Evolutionary conservation across 2,888 invertebrate species (phyloP).

Genomic region (Rhingia rostrata): DNA sequence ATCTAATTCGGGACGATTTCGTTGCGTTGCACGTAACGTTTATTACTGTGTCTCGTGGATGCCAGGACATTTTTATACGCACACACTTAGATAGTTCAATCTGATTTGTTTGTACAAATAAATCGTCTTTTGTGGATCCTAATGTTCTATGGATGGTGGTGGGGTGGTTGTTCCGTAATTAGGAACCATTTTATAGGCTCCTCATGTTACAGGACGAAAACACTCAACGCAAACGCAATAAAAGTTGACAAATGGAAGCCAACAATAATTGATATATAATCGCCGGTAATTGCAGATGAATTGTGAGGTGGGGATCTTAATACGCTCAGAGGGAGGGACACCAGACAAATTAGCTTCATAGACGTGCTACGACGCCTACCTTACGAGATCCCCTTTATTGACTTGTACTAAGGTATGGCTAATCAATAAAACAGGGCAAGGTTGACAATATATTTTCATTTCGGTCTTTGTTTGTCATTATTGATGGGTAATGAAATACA

Average conservation of each 20-base stretch:
- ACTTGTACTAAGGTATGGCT: conserved; percentile 10
- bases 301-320: neutral
- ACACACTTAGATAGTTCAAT: neutral
- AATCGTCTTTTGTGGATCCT: conserved; percentile 1
- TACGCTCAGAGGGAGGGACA: neutral
- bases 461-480: neutral
- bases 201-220: neutral
- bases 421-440: conserved; percentile 51
- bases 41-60: conserved; percentile 19
- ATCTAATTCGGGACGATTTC: conserved; percentile 60
- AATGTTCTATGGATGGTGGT: neutral
- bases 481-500: conserved; percentile 11
- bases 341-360: conserved; percentile 43
- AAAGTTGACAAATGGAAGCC: conserved; percentile 26
- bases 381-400: neutral
- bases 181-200: conserved; percentile 11
- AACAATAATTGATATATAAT: conserved; percentile 54
- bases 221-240: conserved; percentile 26
- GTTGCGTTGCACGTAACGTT: conserved; percentile 48
- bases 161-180: conserved; percentile 4
- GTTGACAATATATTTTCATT: conserved; percentile 6
- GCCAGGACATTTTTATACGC: neutral
- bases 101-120: conserved; percentile 22
- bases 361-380: conserved; percentile 12
- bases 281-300: conserved; percentile 37